Conservation (phyloP, 2,113 vertebrate species). For the Gnathochromis pfefferi region DNA sequence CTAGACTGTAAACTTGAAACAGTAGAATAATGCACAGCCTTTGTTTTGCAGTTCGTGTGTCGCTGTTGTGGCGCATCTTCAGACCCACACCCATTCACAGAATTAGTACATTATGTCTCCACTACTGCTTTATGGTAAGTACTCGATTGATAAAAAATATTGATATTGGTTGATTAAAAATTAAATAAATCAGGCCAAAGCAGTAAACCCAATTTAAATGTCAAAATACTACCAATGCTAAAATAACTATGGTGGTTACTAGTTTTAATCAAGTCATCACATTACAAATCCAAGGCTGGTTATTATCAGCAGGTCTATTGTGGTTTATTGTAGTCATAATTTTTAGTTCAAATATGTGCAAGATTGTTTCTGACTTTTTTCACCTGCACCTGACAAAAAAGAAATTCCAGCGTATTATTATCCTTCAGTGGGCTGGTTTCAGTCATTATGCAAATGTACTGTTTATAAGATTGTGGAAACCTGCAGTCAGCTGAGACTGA, state of each 20-base stretch:
- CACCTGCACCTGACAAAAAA: neutral
- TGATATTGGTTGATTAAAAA: neutral
- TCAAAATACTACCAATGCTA: neutral
- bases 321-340: neutral
- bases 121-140: slow-evolving; percentile 96
- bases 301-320: neutral
- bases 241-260: neutral
- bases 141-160: neutral
- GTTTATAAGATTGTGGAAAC: neutral
- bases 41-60: slow-evolving; percentile 83
- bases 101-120: slow-evolving; percentile 95
- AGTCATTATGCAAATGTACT: neutral
- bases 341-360: neutral
- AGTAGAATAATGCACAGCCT: neutral
- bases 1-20: neutral
- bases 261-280: neutral
- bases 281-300: neutral
- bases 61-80: slow-evolving; percentile 92
- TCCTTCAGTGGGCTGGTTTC: neutral
- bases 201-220: slow-evolving; percentile 22
- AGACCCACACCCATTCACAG: slow-evolving; percentile 92
- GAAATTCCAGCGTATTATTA: neutral
- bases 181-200: neutral
- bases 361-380: neutral
- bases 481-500: neutral